Evolutionary conservation across 2,888 invertebrate species (phyloP), one percentile per base, ranked within the genome.

Genomic region (Parasteatoda lunata): DNA sequence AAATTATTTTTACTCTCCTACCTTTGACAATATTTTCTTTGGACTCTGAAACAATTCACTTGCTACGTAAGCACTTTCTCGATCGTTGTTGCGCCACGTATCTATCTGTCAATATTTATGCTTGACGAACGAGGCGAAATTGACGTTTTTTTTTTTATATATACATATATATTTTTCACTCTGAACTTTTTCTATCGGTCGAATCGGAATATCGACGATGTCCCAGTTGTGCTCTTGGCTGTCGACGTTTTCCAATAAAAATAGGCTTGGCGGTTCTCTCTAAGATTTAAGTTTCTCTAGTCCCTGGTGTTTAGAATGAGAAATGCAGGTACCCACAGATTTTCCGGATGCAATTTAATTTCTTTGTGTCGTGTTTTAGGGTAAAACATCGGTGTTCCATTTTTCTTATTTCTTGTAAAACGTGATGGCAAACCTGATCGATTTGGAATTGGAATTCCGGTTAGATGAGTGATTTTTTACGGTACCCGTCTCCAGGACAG

Each of bases 141-240:
- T 81, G 69, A 54, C 75, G 15, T 54, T 81, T 59, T 75, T 52
- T 45, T 15, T 52, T 30, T 15, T 6, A n/a, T 15, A 45, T 15
- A 5, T 59, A 11, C 13, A 3, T 13, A 13, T 59, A 59, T 59
- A 15, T 30, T 68, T 68, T 68, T 68, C 9, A 9, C 59, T n/a
- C 9, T 59, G 5, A 30, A 30, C 30, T 30, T 30, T 30, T 30
- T 30, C 30, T 59, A 13, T 59, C n/a, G 59, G 9, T 45, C 66
- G 5, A 66, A 81, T 81, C 47, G 84, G 78, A 84, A 84, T 84
- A 78, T 84, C 84, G 78, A 75, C 75, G 73, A 79, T 79, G 78
- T 59, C 59, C 49, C n/a, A 15, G 49, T 51, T 59, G 59, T 59
- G 59, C 59, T 59, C 54, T 70, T 49, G 48, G 30, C 15, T 65